These are phyloP conservation scores for Drosophila anomelani DNA, from an alignment of 2,888 invertebrate species.

Conservation along the genomic window DNA sequence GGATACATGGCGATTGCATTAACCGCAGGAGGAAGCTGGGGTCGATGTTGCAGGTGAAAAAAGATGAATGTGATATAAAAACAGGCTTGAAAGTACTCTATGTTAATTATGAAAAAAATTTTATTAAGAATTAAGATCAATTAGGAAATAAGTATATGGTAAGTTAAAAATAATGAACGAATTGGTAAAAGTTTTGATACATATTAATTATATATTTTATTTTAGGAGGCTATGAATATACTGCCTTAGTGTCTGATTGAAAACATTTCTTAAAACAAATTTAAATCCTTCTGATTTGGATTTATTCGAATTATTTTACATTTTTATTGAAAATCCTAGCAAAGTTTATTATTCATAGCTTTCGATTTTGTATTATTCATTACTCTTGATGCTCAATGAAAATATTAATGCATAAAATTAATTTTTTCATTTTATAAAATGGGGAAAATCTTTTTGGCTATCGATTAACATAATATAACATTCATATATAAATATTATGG, in stretches of 20 bases:
- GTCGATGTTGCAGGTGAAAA: conserved; percentile 56
- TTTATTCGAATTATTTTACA: background rate
- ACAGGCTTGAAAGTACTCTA: background rate
- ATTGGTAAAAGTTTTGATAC: no score
- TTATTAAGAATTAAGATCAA: no score
- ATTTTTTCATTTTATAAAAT: background rate
- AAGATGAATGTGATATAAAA: background rate
- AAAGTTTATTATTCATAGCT: background rate
- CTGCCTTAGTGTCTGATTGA: background rate
- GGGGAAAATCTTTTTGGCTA: no score
- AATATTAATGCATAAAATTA: background rate
- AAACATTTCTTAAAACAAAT: background rate
- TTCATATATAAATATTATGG: no score
- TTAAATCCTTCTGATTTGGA: background rate
- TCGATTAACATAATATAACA: no score
- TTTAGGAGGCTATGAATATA: background rate
- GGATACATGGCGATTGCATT: conserved; percentile 63
- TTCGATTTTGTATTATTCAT: background rate
- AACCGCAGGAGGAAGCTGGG: conserved; percentile 63
- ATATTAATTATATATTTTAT: no score
- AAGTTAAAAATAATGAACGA: no score
- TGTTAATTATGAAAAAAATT: background rate
- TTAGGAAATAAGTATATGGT: no score
- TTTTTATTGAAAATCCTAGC: background rate
- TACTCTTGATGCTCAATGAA: background rate